A percentile compares a stretch with the other conserved stretches of the same genome.
These are phyloP conservation scores for Aradophagus sp. DNA, from an alignment of 1,140 invertebrate species.

Conservation along the genomic window DNA sequence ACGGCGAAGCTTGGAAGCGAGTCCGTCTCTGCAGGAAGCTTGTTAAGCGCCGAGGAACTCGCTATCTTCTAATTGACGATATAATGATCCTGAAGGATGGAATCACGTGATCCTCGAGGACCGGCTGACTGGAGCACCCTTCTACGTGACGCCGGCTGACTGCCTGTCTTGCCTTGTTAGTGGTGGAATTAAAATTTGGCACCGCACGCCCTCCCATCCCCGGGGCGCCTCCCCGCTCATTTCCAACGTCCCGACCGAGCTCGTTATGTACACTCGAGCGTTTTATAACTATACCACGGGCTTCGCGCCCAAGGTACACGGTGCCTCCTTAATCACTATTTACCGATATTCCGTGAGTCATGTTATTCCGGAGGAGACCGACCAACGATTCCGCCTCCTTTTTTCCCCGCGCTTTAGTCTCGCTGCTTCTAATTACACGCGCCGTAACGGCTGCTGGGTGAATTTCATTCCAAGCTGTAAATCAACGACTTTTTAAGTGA, in stretches of 20 bases:
- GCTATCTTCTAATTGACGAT: slow-evolving; percentile 76
- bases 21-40: slow-evolving; percentile 72
- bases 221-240: slow-evolving; percentile 32
- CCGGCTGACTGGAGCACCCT: slow-evolving; percentile 63
- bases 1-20: slow-evolving; percentile 53
- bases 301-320: slow-evolving; percentile 35
- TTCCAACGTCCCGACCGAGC: slow-evolving; percentile 43
- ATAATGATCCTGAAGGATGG: slow-evolving; percentile 76
- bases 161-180: slow-evolving; percentile 69
- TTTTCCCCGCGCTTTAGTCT: too few species aligned
- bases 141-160: slow-evolving; percentile 53
- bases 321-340: slow-evolving; percentile 37
- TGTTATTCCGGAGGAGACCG: too few species aligned
- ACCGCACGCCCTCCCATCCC: slow-evolving; percentile 35
- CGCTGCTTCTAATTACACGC: too few species aligned
- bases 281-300: slow-evolving; percentile 57
- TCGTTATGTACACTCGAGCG: slow-evolving; percentile 60
- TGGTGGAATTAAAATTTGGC: slow-evolving; percentile 73
- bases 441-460: too few species aligned
- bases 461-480: too few species aligned
- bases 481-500: too few species aligned
- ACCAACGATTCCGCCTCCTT: too few species aligned
- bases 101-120: slow-evolving; percentile 69
- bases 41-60: slow-evolving; percentile 73
- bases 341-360: too few species aligned